Conservation (phyloP, 2,113 vertebrate species). For the Falcunculus frontatus region DNA sequence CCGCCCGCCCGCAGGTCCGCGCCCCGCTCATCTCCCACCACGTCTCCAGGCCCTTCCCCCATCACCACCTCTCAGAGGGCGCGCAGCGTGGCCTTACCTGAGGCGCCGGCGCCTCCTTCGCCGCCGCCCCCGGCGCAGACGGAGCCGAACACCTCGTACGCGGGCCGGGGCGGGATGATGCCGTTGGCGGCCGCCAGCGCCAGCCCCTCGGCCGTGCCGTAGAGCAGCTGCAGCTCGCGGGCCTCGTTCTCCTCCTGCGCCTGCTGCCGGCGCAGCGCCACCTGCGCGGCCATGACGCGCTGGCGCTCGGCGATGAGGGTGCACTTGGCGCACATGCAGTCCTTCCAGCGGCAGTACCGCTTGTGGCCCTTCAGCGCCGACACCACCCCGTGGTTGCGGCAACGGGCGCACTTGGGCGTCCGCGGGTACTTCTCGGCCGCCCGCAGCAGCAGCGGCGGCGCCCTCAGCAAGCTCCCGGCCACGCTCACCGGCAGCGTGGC, state of each 20-base stretch:
- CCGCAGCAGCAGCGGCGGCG: conserved; percentile 86
- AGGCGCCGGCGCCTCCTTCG: conserved; percentile 59
- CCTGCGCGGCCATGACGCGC: conserved; percentile 97
- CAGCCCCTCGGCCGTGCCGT: conserved; percentile 93
- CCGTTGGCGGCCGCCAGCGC: conserved; percentile 97
- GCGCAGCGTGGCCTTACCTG: conserved; percentile 26
- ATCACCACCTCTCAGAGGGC: background rate
- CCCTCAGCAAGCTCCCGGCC: conserved; percentile 85
- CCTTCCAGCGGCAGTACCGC: conserved; percentile 98
- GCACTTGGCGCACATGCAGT: conserved; percentile 99
- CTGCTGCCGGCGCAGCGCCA: conserved; percentile 93
- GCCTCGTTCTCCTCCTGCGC: conserved; percentile 98
- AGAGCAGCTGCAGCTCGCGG: conserved; percentile 94
- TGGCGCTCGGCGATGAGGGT: conserved; percentile 96
- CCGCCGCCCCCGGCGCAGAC: conserved; percentile 82
- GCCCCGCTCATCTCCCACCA: background rate
- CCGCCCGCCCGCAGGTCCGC: background rate
- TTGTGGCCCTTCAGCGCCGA: conserved; percentile 98
- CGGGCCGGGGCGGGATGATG: conserved; percentile 91
- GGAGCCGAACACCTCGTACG: conserved; percentile 89
- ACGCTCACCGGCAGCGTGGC: conserved; percentile 89
- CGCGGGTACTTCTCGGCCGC: conserved; percentile 95
- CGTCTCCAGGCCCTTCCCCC: background rate
- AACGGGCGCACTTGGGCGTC: conserved; percentile 96
- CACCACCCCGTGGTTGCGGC: conserved; percentile 96